These are phyloP conservation scores for Periphyllus acericola DNA, from an alignment of 2,888 invertebrate species.

Conservation along the genomic window DNA sequence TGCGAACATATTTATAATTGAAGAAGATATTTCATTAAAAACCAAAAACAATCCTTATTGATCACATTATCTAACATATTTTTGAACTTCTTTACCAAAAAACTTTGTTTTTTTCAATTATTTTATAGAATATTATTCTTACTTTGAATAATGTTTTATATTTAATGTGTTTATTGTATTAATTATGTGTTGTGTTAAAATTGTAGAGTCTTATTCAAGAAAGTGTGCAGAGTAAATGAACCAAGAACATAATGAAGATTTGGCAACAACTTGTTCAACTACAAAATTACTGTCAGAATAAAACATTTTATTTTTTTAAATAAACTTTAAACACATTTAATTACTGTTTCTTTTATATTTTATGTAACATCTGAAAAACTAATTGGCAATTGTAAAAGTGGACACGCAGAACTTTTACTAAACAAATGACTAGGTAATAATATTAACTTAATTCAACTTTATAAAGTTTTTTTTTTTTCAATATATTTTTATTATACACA, in stretches of 20 bases:
- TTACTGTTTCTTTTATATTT: neutral
- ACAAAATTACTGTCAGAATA: neutral
- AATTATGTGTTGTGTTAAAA: neutral
- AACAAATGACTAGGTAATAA: neutral
- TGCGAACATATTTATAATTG: too few species aligned
- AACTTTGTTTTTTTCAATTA: neutral
- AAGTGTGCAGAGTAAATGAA: conserved; percentile 40
- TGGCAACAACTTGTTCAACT: neutral
- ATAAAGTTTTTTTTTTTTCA: conserved; percentile 25
- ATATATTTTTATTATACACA: conserved; percentile 51
- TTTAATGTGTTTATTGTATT: neutral
- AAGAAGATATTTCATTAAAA: too few species aligned
- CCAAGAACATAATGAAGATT: neutral
- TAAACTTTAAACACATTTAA: neutral
- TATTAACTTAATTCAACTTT: conserved; percentile 5
- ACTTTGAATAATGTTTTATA: neutral
- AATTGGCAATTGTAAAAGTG: neutral
- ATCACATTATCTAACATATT: too few species aligned
- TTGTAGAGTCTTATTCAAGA: conserved; percentile 41
- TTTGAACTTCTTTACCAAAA: too few species aligned
- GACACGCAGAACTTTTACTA: neutral
- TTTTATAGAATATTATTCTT: neutral
- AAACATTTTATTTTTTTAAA: neutral
- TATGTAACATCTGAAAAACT: neutral
- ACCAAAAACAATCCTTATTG: too few species aligned